Evolutionary conservation across 2,797 vertebrate genomes (phyloP).

Genomic region (Dipus sagitta): DNA sequence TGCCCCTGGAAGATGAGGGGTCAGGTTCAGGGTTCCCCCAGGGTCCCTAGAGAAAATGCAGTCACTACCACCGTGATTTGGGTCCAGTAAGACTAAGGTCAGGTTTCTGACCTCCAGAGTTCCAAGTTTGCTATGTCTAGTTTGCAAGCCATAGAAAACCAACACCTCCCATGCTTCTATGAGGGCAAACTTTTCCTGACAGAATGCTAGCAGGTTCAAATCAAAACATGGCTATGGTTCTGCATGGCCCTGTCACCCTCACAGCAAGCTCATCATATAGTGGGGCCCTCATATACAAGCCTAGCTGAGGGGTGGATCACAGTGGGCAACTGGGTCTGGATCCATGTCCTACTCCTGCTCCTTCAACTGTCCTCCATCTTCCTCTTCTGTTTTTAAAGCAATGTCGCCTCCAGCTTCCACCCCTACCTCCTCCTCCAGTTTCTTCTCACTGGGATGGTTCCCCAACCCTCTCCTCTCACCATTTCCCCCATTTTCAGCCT

Average conservation of each 20-base stretch:
- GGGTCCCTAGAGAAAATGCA: background rate
- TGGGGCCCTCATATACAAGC: background rate
- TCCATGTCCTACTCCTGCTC: background rate
- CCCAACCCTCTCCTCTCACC: background rate
- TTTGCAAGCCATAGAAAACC: background rate
- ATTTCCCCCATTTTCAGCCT: background rate
- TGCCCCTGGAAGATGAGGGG: background rate
- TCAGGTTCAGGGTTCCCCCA: background rate
- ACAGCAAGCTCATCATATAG: background rate
- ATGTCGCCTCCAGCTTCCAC: background rate
- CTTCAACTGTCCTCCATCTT: background rate
- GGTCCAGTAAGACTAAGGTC: background rate
- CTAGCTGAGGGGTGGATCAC: background rate
- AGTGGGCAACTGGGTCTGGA: background rate
- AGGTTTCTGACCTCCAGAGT: background rate
- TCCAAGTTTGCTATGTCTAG: background rate
- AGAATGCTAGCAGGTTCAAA: background rate
- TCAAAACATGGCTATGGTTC: background rate
- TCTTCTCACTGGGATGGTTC: background rate
- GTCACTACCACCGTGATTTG: background rate
- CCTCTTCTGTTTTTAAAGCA: background rate
- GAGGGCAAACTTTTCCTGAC: background rate
- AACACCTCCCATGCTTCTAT: rapidly evolving
- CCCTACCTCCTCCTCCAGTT: too few relatives aligned
- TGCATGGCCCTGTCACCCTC: background rate